Evolutionary conservation across 1,140 invertebrate genomes (phyloP).

Genomic region (Himalopsyche phryganea): DNA sequence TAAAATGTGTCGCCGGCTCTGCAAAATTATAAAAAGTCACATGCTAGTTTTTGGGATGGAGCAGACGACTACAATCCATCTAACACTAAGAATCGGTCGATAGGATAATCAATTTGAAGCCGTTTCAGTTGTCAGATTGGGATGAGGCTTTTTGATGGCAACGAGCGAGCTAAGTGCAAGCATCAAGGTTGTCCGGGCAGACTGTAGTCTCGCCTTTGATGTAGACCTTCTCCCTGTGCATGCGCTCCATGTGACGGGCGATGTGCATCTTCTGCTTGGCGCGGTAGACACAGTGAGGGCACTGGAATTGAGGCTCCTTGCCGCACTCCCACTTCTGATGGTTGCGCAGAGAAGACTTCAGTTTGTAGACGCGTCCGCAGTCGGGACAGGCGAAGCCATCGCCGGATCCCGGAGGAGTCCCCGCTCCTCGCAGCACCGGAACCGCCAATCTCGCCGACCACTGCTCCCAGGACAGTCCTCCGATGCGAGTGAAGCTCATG

Average conservation of each 20-base stretch:
- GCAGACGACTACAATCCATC: too few relatives aligned
- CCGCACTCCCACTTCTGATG: slow-evolving; percentile 87
- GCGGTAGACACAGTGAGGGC: slow-evolving; percentile 76
- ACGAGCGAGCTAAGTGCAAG: slow-evolving; percentile 48
- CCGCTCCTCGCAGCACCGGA: slow-evolving; percentile 50
- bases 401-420: background rate
- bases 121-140: too few relatives aligned
- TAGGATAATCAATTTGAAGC: too few relatives aligned
- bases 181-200: slow-evolving; percentile 52
- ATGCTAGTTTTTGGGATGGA: too few relatives aligned
- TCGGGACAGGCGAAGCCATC: slow-evolving; percentile 71
- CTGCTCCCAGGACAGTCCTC: slow-evolving; percentile 64
- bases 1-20: too few relatives aligned
- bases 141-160: too few relatives aligned
- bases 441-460: slow-evolving; percentile 58
- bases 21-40: too few relatives aligned
- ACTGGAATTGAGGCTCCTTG: slow-evolving; percentile 79
- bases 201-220: slow-evolving; percentile 49
- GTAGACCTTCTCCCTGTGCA: slow-evolving; percentile 74
- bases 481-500: slow-evolving; percentile 64
- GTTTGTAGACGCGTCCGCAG: slow-evolving; percentile 77
- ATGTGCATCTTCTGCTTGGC: slow-evolving; percentile 85
- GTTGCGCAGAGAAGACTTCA: slow-evolving; percentile 78
- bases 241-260: slow-evolving; percentile 79
- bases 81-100: too few relatives aligned